phyloP scores from a whole-genome alignment of 2,797 vertebrate species.

The Microchirus variegatus region DNA sequence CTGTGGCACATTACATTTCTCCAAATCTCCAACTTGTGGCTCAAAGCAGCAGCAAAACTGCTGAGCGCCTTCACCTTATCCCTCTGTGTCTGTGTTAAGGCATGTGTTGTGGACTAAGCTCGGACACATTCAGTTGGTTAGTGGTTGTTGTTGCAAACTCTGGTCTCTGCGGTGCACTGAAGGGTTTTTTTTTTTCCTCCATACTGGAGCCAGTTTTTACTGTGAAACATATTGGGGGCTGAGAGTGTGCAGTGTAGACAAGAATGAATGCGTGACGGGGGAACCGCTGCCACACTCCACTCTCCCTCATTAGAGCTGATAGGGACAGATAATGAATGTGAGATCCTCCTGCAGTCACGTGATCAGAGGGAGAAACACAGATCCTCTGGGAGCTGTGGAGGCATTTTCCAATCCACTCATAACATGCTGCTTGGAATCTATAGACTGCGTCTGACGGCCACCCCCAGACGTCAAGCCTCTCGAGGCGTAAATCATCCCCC shows the following conservation, averaged over 20 bases:
- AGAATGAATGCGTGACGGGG: constrained; percentile 25
- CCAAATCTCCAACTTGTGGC: no score
- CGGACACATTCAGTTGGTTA: no score
- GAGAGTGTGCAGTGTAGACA: constrained; percentile 8
- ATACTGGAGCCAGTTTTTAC: background rate
- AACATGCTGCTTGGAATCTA: constrained; percentile 21
- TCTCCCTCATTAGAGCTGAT: constrained; percentile 46
- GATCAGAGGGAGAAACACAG: constrained; percentile 24
- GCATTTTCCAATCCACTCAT: constrained; percentile 24
- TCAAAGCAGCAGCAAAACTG: no score
- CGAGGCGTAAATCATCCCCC: constrained; percentile 37
- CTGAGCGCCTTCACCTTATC: no score
- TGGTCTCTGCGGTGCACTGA: background rate
- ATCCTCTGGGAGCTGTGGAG: constrained; percentile 29
- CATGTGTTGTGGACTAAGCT: no score
- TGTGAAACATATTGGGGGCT: background rate
- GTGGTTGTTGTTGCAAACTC: background rate
- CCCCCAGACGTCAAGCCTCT: constrained; percentile 11
- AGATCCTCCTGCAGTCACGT: constrained; percentile 36
- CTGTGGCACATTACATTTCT: no score
- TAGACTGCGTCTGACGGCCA: constrained; percentile 20
- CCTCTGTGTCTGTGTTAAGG: no score
- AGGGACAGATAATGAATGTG: constrained; percentile 41
- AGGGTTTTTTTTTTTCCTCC: background rate
- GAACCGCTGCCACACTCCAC: constrained; percentile 19